A percentile compares a stretch with the other conserved stretches of the same genome.
phyloP scores from a whole-genome alignment of 2,888 invertebrate genomes.

The Litoditis marina region DNA sequence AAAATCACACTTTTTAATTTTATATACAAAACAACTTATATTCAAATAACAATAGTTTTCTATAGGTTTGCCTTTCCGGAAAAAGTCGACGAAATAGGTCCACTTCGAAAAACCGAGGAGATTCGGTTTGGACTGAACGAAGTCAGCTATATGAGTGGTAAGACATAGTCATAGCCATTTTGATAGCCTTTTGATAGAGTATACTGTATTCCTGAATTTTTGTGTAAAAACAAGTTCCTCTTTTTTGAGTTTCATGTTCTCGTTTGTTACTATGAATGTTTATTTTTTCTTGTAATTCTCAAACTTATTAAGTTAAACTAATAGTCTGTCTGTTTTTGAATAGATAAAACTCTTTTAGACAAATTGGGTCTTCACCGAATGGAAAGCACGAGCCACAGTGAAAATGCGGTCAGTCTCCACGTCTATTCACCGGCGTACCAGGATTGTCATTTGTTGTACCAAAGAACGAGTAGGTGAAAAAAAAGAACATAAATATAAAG shows the following conservation, averaged over 20 bases:
- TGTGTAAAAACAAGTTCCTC: too few relatives aligned
- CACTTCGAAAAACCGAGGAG: slow-evolving; percentile 72
- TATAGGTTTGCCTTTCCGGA: slow-evolving; percentile 75
- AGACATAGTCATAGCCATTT: too few relatives aligned
- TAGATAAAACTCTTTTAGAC: slow-evolving; percentile 69
- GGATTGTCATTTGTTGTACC: slow-evolving; percentile 82
- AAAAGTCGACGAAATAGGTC: slow-evolving; percentile 62
- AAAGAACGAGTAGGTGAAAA: slow-evolving; percentile 72
- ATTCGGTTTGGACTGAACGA: slow-evolving; percentile 72
- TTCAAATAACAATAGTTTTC: too few relatives aligned
- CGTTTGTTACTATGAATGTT: too few relatives aligned
- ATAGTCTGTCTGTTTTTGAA: too few relatives aligned
- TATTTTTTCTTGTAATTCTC: too few relatives aligned
- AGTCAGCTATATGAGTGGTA: slow-evolving; percentile 92
- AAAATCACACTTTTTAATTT: too few relatives aligned
- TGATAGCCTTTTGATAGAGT: too few relatives aligned
- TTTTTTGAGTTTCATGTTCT: too few relatives aligned
- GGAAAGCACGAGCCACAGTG: slow-evolving; percentile 85
- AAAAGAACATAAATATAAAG: not conserved
- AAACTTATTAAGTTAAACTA: too few relatives aligned
- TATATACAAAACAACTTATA: too few relatives aligned
- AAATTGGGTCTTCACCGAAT: slow-evolving; percentile 88
- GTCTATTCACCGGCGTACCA: slow-evolving; percentile 90
- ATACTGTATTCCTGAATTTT: too few relatives aligned
- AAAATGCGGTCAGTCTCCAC: slow-evolving; percentile 85